A percentile compares a stretch with the other conserved stretches of the same genome.
Evolutionary conservation across 2,888 invertebrate genomes (phyloP).

Genomic region (Ectemnius cavifrons): DNA sequence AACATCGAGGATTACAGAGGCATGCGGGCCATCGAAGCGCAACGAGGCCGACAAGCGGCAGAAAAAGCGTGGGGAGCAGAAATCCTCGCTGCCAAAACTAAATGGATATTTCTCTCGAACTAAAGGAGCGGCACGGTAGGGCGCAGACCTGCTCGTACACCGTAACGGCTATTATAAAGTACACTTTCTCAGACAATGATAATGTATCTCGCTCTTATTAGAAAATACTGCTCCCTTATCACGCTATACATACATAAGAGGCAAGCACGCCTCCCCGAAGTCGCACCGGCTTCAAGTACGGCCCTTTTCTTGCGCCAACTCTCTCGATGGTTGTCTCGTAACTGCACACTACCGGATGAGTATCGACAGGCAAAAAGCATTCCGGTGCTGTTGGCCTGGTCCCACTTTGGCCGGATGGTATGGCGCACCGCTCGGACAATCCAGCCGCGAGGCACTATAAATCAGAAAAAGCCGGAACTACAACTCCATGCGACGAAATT

Average conservation of each 20-base stretch:
- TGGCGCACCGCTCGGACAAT: constrained; percentile 16
- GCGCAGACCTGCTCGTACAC: background rate
- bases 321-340: constrained; percentile 10
- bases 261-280: background rate
- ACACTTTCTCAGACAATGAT: background rate
- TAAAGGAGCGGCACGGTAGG: background rate
- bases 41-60: background rate
- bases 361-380: constrained; percentile 4
- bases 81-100: background rate
- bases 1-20: background rate
- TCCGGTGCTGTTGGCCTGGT: background rate
- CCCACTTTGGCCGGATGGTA: background rate
- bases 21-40: background rate
- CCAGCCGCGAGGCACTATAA: constrained; percentile 44
- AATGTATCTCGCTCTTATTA: background rate
- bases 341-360: constrained; percentile 10
- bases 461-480: constrained; percentile 41
- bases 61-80: too few relatives aligned
- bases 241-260: background rate
- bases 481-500: constrained; percentile 47
- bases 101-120: background rate
- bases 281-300: constrained; percentile 3
- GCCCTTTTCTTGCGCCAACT: constrained; percentile 7
- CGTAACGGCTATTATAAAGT: background rate
- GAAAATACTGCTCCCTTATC: background rate